phyloP scores from a whole-genome alignment of 2,113 vertebrate genomes.

The Taurulus bubalis region DNA sequence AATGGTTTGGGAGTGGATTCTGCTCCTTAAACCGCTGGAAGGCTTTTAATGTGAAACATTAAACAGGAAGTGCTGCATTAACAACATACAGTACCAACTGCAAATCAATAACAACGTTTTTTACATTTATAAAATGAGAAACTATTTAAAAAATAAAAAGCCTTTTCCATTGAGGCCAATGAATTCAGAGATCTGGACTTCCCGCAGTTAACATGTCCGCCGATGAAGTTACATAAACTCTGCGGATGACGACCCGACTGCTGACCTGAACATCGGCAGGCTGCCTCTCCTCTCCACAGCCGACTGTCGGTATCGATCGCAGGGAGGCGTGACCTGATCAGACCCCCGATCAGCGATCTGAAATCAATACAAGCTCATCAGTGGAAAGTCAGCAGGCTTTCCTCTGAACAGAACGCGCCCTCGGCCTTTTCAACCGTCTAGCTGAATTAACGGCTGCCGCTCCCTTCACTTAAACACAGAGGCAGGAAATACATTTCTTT shows the following conservation, averaged over 20 bases:
- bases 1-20: no score
- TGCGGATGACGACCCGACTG: slow-evolving; percentile 27
- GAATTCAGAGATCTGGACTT: no score
- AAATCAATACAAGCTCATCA: slow-evolving; percentile 52
- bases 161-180: background rate
- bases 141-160: background rate
- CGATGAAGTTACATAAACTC: slow-evolving; percentile 35
- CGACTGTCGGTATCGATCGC: slow-evolving; percentile 42
- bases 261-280: slow-evolving; percentile 14
- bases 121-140: background rate
- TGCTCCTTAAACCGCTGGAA: background rate
- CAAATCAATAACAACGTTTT: background rate
- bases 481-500: slow-evolving; percentile 6
- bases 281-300: slow-evolving; percentile 18
- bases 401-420: slow-evolving; percentile 17
- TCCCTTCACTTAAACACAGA: background rate
- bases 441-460: background rate
- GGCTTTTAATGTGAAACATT: slow-evolving; percentile 2
- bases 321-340: slow-evolving; percentile 33
- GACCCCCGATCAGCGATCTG: slow-evolving; percentile 8
- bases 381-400: slow-evolving; percentile 38
- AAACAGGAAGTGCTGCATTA: background rate
- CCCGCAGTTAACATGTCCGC: background rate
- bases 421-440: slow-evolving; percentile 23
- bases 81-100: background rate